Evolutionary conservation across 2,888 invertebrate species (phyloP).

Genomic region (Exephanes ischioxanthus): DNA sequence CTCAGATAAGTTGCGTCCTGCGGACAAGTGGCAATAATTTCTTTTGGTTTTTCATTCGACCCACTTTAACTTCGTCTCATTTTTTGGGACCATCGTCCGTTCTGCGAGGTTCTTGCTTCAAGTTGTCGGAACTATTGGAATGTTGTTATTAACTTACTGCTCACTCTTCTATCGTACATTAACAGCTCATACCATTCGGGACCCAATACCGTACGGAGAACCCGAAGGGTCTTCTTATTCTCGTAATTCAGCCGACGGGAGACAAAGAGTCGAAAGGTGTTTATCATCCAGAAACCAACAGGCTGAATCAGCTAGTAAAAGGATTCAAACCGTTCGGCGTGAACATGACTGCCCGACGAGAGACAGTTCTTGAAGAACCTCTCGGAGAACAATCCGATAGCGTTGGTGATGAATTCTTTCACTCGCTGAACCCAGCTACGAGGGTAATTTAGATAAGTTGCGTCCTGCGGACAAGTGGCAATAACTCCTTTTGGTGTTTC

Average conservation of each 20-base stretch:
- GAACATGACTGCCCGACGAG: background rate
- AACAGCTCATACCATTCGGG: background rate
- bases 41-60: background rate
- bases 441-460: background rate
- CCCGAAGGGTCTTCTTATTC: background rate
- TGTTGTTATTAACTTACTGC: background rate
- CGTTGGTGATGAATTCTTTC: background rate
- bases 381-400: background rate
- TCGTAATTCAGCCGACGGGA: background rate
- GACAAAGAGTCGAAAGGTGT: background rate
- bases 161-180: no score
- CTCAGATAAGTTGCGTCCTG: background rate
- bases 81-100: background rate
- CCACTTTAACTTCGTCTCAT: background rate
- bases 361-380: background rate
- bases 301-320: conserved; percentile 10
- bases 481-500: background rate
- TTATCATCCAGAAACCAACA: background rate
- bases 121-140: background rate
- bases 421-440: background rate
- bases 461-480: background rate
- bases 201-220: background rate
- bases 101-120: background rate
- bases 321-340: background rate
- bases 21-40: background rate